These are phyloP conservation scores for Bradypodion ventrale DNA, from an alignment of 2,797 vertebrate species.

Conservation along the genomic window DNA sequence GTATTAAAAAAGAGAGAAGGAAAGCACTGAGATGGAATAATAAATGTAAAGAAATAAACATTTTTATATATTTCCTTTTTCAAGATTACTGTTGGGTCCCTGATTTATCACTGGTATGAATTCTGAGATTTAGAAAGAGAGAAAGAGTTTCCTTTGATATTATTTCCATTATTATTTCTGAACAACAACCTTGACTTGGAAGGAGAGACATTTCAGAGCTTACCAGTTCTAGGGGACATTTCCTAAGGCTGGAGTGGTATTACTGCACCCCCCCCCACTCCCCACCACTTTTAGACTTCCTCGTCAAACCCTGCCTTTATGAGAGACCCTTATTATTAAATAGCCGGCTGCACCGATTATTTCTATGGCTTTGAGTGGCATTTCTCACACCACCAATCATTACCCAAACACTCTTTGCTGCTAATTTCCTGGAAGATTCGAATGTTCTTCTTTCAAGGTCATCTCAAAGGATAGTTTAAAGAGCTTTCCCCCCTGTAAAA, in stretches of 20 bases:
- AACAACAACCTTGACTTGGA: neutral
- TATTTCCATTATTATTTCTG: constrained; percentile 50
- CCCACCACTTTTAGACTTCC: constrained; percentile 44
- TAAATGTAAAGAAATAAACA: constrained; percentile 28
- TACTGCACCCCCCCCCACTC: constrained; percentile 13
- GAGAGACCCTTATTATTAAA: constrained; percentile 76
- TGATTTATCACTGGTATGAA: neutral
- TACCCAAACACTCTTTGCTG: constrained; percentile 79
- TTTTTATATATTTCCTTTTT: constrained; percentile 1
- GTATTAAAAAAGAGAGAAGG: constrained; percentile 16
- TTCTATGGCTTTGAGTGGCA: constrained; percentile 80
- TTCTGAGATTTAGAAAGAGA: constrained; percentile 30
- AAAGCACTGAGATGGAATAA: neutral
- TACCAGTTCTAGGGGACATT: constrained; percentile 33
- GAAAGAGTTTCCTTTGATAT: constrained; percentile 31
- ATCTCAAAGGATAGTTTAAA: constrained; percentile 81
- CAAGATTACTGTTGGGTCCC: constrained; percentile 3
- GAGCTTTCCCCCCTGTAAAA: constrained; percentile 77
- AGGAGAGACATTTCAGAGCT: constrained; percentile 21
- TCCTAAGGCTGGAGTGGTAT: neutral
- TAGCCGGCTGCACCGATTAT: constrained; percentile 72
- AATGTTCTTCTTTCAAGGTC: constrained; percentile 86
- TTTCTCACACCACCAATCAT: constrained; percentile 79
- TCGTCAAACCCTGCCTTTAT: constrained; percentile 65
- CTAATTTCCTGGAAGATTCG: constrained; percentile 85